These are phyloP conservation scores for Drosophila limbata DNA, from an alignment of 2,888 invertebrate genomes.

Conservation along the genomic window DNA sequence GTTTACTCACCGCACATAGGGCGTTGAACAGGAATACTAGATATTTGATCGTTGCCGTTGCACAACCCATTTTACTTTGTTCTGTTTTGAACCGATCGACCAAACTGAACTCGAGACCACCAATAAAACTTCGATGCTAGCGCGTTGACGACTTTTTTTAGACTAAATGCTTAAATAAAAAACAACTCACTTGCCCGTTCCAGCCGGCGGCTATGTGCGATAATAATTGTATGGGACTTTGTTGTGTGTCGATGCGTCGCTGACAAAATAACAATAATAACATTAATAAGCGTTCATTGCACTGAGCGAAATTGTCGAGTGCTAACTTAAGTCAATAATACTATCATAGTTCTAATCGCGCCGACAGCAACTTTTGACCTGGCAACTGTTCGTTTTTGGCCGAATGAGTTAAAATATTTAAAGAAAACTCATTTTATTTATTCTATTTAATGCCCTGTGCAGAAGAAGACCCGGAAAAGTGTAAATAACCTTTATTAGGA, in stretches of 20 bases:
- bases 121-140: slow-evolving; percentile 25
- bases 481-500: too few relatives aligned
- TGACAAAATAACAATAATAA: slow-evolving; percentile 46
- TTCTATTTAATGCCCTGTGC: neutral
- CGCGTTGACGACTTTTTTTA: slow-evolving; percentile 40
- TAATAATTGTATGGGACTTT: slow-evolving; percentile 55
- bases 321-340: neutral
- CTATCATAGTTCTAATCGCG: slow-evolving; percentile 37
- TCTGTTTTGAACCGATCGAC: neutral
- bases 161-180: slow-evolving; percentile 54
- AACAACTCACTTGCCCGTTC: slow-evolving; percentile 23
- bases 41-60: slow-evolving; percentile 70
- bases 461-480: too few relatives aligned
- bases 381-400: slow-evolving; percentile 13
- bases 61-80: slow-evolving; percentile 67
- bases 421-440: neutral
- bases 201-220: slow-evolving; percentile 37
- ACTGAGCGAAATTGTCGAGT: slow-evolving; percentile 42
- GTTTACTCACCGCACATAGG: slow-evolving; percentile 73
- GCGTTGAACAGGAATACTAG: slow-evolving; percentile 70
- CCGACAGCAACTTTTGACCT: slow-evolving; percentile 5
- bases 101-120: neutral
- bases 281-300: slow-evolving; percentile 36
- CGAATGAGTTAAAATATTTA: neutral
- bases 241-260: slow-evolving; percentile 37